Percentiles rank a stretch among this genome's conserved stretches.
phyloP scores from a whole-genome alignment of 2,888 invertebrate genomes.

The Oscheius onirici region DNA sequence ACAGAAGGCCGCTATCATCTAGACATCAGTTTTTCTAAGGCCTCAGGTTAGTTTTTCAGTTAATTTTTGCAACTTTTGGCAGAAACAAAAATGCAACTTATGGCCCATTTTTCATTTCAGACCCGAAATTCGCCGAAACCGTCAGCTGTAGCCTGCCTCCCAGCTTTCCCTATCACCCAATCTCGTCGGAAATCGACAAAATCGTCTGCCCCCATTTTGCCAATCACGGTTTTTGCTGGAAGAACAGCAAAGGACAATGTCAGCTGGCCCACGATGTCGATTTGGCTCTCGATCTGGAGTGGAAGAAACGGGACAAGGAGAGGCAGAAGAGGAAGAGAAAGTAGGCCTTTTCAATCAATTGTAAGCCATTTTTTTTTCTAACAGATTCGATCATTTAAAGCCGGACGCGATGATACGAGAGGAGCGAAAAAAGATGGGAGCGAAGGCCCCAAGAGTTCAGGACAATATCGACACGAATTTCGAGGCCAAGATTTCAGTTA shows the following conservation, averaged over 20 bases:
- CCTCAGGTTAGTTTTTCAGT: constrained; percentile 37
- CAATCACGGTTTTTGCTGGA: constrained; percentile 60
- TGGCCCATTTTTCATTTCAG: background rate
- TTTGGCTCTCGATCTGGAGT: constrained; percentile 59
- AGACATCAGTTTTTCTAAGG: constrained; percentile 2
- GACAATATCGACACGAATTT: background rate
- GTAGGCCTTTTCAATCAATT: constrained; percentile 2
- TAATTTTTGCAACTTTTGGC: too few relatives aligned
- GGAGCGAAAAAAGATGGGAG: constrained; percentile 6
- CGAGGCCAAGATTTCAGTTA: constrained; percentile 8
- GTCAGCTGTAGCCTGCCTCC: constrained; percentile 44
- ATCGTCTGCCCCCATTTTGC: constrained; percentile 50
- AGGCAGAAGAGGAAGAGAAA: constrained; percentile 22
- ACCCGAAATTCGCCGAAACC: constrained; percentile 31
- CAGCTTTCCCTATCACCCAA: constrained; percentile 46
- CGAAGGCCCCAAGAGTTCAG: background rate
- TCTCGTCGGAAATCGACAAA: constrained; percentile 42
- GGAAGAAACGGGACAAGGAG: constrained; percentile 17
- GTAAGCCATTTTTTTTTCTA: background rate
- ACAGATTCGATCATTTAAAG: constrained; percentile 32
- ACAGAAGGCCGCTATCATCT: constrained; percentile 7
- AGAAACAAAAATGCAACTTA: too few relatives aligned
- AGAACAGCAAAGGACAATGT: constrained; percentile 36
- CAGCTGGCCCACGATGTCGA: constrained; percentile 61
- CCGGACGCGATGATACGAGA: constrained; percentile 5